Conservation (phyloP, 92 coral and sea anemone species). For the Paragorgia papillata region DNA sequence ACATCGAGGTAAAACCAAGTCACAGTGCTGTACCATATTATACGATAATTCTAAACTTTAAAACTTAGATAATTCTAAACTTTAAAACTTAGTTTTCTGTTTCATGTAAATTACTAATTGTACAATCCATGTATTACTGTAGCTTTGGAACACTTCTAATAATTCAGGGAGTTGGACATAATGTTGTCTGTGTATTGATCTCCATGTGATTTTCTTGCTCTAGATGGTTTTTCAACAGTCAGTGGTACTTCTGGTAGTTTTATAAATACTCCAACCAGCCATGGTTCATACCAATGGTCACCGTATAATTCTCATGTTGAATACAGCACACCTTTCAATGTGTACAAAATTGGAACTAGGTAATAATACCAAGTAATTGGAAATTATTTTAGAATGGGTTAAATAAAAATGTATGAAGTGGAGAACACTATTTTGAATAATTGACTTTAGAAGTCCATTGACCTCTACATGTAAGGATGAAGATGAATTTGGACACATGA, state of each 20-base stretch:
- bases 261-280: neutral
- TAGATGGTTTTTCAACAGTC: constrained; percentile 22
- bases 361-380: constrained; percentile 2
- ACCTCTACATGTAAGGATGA: constrained; percentile 83
- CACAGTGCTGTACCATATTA: too few relatives aligned
- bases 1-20: constrained; percentile 72
- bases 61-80: too few relatives aligned
- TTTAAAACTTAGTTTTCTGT: too few relatives aligned
- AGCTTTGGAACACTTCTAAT: too few relatives aligned
- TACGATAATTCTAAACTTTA: too few relatives aligned
- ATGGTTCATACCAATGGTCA: constrained; percentile 74
- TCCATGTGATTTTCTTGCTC: too few relatives aligned
- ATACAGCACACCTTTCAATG: constrained; percentile 87
- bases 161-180: too few relatives aligned
- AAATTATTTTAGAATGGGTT: neutral
- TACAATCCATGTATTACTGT: too few relatives aligned
- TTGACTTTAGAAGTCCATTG: constrained; percentile 74
- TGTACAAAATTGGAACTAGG: constrained; percentile 96
- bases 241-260: neutral
- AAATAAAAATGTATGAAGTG: neutral
- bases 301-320: constrained; percentile 64
- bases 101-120: too few relatives aligned
- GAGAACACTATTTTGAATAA: too few relatives aligned
- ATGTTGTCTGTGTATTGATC: too few relatives aligned
- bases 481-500: constrained; percentile 82